phyloP scores from a whole-genome alignment of 2,113 vertebrate genomes.

The Tragelaphus buxtoni region DNA sequence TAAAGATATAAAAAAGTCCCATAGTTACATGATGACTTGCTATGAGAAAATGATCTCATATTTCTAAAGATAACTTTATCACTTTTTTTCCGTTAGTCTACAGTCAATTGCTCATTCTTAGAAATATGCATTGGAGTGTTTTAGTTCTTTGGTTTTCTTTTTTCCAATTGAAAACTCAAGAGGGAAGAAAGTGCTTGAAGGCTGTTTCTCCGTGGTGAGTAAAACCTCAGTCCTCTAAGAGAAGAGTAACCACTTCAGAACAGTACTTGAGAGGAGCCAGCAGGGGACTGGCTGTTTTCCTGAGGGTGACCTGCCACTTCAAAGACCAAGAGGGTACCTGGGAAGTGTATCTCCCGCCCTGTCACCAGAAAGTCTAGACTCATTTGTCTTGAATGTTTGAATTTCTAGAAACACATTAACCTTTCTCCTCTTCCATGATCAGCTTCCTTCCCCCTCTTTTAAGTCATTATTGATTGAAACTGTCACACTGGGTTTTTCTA shows the following conservation, averaged over 20 bases:
- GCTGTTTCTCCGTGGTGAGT: not conserved
- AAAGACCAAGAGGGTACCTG: not conserved
- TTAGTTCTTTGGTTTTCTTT: not conserved
- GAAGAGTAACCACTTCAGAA: not conserved
- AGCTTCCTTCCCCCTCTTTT: not conserved
- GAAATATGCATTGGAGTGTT: not conserved
- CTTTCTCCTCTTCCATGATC: not conserved
- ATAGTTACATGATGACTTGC: not conserved
- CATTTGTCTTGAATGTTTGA: not conserved
- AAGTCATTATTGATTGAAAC: not conserved
- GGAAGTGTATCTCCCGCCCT: not conserved
- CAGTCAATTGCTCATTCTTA: not conserved
- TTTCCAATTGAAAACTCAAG: not conserved
- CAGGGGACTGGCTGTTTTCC: not conserved
- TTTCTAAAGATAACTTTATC: not conserved
- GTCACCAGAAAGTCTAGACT: not conserved
- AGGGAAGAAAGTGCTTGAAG: not conserved
- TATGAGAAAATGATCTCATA: conserved; percentile 18
- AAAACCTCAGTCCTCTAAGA: not conserved
- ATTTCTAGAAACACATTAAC: conserved; percentile 25
- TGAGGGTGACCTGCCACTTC: not conserved
- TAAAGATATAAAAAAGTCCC: not conserved
- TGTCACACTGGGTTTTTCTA: not conserved
- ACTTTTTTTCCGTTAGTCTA: not conserved
- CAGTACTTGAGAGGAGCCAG: not conserved